Evolutionary conservation across 92 coral and sea anemone species (phyloP), one percentile per base, ranked within the genome.

Genomic region (Phenganax stokvisi): DNA sequence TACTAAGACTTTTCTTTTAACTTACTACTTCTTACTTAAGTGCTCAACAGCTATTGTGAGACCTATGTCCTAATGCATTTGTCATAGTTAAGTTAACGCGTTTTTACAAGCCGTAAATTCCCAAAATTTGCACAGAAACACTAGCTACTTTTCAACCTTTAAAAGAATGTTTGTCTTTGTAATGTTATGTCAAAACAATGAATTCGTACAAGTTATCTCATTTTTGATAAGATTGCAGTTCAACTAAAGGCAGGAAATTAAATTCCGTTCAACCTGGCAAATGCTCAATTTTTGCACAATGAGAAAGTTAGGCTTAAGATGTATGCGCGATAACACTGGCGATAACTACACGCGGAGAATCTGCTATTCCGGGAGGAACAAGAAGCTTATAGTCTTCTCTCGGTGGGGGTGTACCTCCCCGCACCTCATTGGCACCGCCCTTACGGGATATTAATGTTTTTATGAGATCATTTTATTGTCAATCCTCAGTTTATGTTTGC

Each of bases 161-260:
- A 64, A 20, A 10, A 8, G 8, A 64, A 17, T 64, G 70, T 64
- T 64, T 64, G 70, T 44, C 12, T 64, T 64, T 20, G 47, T 20
- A 64, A 9, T 64, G 30, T 28, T 20, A 12, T 64, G 37, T 64
- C 70, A 28, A 61, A 3, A 3, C 30, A 17, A 64, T n/a, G 12
- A 20, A 17, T 17, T n/a, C 17, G 9, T 44, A 6, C 70, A 28
- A 64, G 37, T 17, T n/a, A 64, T 20, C 70, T 64, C 37, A 64
- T 6, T 20, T n/a, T 2, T 10, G 70, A 64, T 64, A 64, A 44
- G 56, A 71, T 44, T 44, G 29, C 77, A 56, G 60, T 73, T 8
- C 17, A 52, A 5, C 31, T 55, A 73, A 52, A 54, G 77, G 27
- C 80, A 75, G 80, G 80, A 75, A 54, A 75, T 75, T 75, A 57